A percentile compares a stretch with the other conserved stretches of the same genome.
Evolutionary conservation across 2,797 vertebrate species (phyloP).

Genomic region (Lutjanus argentimaculatus): DNA sequence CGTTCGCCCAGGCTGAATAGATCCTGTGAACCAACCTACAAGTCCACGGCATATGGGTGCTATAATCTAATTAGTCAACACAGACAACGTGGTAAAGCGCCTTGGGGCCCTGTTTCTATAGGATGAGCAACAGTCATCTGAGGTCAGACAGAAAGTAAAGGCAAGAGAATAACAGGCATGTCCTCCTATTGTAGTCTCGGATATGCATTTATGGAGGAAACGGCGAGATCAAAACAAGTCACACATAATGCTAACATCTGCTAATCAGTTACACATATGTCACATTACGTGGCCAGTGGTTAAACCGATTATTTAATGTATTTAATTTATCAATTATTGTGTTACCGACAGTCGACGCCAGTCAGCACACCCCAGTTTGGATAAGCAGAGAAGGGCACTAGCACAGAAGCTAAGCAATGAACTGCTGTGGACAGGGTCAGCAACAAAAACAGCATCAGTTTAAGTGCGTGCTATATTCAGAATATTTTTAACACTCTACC

Average conservation of each 20-base stretch:
- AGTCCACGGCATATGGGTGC: constrained; percentile 60
- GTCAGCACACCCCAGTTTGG: too few relatives aligned
- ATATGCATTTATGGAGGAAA: not conserved
- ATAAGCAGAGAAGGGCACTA: too few relatives aligned
- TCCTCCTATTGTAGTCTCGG: not conserved
- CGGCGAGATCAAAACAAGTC: not conserved
- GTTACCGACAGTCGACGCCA: too few relatives aligned
- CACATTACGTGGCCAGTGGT: not conserved
- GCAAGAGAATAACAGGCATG: constrained; percentile 7
- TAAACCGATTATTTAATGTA: not conserved
- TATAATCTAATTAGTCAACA: constrained; percentile 73
- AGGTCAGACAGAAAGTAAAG: constrained; percentile 52
- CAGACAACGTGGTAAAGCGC: constrained; percentile 31
- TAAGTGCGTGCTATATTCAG: too few relatives aligned
- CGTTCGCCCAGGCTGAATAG: constrained; percentile 25
- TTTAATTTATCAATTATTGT: too few relatives aligned
- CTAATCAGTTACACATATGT: constrained; percentile 23
- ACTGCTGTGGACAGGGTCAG: too few relatives aligned
- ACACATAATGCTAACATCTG: not conserved
- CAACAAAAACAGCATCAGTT: too few relatives aligned
- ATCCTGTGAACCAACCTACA: constrained; percentile 35
- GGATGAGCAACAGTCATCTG: constrained; percentile 49
- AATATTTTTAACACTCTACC: too few relatives aligned
- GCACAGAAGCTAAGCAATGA: too few relatives aligned
- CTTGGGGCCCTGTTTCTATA: constrained; percentile 15